Conservation (phyloP, 2,888 invertebrate genomes). For the Carcina quercana region DNA sequence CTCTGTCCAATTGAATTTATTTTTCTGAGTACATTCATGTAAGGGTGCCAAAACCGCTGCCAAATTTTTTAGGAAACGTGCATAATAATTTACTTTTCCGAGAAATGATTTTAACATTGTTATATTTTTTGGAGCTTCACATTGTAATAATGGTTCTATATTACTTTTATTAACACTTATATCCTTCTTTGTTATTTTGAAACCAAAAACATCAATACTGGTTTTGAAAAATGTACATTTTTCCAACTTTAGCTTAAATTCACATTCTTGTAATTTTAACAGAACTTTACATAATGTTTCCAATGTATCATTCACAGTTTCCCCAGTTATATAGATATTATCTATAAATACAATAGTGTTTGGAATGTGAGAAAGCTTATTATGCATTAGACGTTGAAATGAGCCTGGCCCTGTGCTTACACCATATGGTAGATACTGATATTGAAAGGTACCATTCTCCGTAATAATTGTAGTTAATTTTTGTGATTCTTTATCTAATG, state of each 20-base stretch:
- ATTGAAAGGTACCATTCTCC: neutral
- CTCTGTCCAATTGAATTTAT: neutral
- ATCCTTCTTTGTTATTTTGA: neutral
- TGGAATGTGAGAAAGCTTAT: neutral
- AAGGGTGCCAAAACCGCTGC: neutral
- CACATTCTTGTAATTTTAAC: neutral
- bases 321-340: neutral
- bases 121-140: neutral
- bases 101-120: neutral
- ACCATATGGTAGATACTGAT: neutral
- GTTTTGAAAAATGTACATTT: neutral
- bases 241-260: neutral
- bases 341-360: neutral
- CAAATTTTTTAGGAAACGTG: neutral
- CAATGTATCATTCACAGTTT: neutral
- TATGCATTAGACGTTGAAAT: slow-evolving; percentile 1
- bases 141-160: neutral
- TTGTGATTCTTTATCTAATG: neutral
- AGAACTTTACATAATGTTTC: neutral
- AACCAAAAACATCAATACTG: neutral
- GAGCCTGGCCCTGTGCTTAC: neutral
- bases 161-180: neutral
- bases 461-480: neutral
- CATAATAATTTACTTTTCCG: neutral
- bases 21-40: neutral